Evolutionary conservation across 1,140 invertebrate genomes (phyloP).

Genomic region (Chlorops oryzae): DNA sequence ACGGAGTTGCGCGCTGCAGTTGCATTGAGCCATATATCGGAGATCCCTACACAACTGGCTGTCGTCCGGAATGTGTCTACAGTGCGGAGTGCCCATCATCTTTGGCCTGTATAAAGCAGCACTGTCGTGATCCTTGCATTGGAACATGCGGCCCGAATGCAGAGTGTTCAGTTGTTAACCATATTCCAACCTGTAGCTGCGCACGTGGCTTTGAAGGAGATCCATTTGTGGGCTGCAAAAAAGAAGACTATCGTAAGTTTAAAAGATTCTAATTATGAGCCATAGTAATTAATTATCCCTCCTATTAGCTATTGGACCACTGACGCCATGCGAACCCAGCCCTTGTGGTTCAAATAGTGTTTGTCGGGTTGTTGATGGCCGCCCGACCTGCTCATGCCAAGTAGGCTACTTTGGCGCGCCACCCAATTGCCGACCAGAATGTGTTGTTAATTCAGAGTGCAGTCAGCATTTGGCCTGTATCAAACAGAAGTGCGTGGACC

Average conservation of each 20-base stretch:
- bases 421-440: slow-evolving; percentile 71
- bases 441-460: slow-evolving; percentile 73
- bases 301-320: slow-evolving; percentile 43
- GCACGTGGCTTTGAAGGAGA: slow-evolving; percentile 68
- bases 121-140: slow-evolving; percentile 79
- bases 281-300: slow-evolving; percentile 17
- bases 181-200: slow-evolving; percentile 75
- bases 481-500: slow-evolving; percentile 72
- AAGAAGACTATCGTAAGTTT: slow-evolving; percentile 54
- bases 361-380: slow-evolving; percentile 62
- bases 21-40: slow-evolving; percentile 83
- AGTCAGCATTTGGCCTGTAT: slow-evolving; percentile 66
- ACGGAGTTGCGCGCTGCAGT: slow-evolving; percentile 63
- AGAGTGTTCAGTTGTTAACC: slow-evolving; percentile 71
- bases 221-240: slow-evolving; percentile 72
- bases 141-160: slow-evolving; percentile 76
- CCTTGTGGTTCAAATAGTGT: slow-evolving; percentile 77
- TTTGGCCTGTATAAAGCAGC: slow-evolving; percentile 74
- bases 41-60: slow-evolving; percentile 69
- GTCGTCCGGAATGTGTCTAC: slow-evolving; percentile 71
- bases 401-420: slow-evolving; percentile 69
- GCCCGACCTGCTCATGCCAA: slow-evolving; percentile 73
- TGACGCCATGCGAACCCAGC: slow-evolving; percentile 70
- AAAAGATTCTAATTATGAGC: slow-evolving; percentile 2
- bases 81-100: slow-evolving; percentile 74